These are phyloP conservation scores for Drosophila truncata DNA, from an alignment of 1,140 invertebrate species.

Conservation along the genomic window DNA sequence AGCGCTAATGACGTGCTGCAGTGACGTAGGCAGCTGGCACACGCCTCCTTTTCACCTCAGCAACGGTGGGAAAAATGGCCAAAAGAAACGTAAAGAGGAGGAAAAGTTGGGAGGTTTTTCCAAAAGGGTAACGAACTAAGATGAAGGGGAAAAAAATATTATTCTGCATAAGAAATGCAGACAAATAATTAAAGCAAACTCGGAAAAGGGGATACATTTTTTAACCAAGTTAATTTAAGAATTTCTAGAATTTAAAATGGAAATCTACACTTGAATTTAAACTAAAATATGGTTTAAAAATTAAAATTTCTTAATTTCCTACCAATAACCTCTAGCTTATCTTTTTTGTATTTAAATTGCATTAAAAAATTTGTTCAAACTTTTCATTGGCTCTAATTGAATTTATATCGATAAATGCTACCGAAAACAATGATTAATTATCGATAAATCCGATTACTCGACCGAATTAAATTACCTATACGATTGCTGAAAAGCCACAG, in stretches of 20 bases:
- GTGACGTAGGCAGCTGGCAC: conserved; percentile 58
- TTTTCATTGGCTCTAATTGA: not conserved
- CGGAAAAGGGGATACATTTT: not conserved
- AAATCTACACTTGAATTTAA: not conserved
- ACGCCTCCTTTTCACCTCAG: conserved; percentile 22
- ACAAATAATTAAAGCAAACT: conserved; percentile 9
- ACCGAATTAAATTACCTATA: not conserved
- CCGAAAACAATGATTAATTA: conserved; percentile 3
- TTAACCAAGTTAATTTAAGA: not conserved
- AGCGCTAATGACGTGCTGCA: conserved; percentile 79
- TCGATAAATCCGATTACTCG: conserved; percentile 7
- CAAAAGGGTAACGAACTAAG: conserved; percentile 30
- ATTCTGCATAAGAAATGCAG: conserved; percentile 10
- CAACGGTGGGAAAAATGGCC: conserved; percentile 30
- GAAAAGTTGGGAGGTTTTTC: conserved; percentile 1
- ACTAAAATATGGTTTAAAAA: too few relatives aligned
- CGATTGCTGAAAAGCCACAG: conserved; percentile 5
- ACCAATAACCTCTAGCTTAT: not conserved
- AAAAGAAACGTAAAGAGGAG: conserved; percentile 25
- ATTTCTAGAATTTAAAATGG: not conserved
- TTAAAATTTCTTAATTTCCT: too few relatives aligned
- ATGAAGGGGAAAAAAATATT: conserved; percentile 7
- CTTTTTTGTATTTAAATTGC: too few relatives aligned
- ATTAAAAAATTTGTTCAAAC: too few relatives aligned
- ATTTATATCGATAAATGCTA: not conserved